A percentile compares a stretch with the other conserved stretches of the same genome.
These are phyloP conservation scores for Deilephila porcellus DNA, from an alignment of 2,888 invertebrate genomes.

Conservation along the genomic window DNA sequence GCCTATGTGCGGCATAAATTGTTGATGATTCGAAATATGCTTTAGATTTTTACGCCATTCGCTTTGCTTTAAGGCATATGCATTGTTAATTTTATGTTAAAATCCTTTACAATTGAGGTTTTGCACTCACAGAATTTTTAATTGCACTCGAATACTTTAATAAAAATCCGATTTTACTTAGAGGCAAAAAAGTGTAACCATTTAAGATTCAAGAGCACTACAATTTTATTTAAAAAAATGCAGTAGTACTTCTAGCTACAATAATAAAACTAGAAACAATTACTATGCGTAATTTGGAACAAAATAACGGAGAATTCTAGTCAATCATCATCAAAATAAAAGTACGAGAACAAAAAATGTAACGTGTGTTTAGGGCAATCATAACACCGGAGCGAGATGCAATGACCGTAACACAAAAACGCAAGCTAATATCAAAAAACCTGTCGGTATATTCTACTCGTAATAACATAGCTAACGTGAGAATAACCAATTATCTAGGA, in stretches of 20 bases:
- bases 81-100: background rate
- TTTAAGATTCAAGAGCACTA: too few species aligned
- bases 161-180: too few species aligned
- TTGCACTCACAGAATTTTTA: background rate
- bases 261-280: background rate
- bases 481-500: constrained; percentile 38
- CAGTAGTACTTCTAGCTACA: too few species aligned
- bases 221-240: too few species aligned
- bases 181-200: too few species aligned
- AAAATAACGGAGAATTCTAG: background rate
- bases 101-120: background rate
- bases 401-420: background rate
- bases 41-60: background rate
- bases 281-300: background rate
- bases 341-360: background rate
- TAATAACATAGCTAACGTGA: constrained; percentile 33
- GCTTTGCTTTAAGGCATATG: background rate
- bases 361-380: constrained; percentile 20
- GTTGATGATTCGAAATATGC: background rate
- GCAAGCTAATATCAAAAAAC: background rate
- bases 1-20: background rate
- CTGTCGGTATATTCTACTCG: constrained; percentile 1
- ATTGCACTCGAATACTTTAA: background rate
- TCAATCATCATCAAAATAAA: background rate
- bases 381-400: background rate